Evolutionary conservation across 2,888 invertebrate genomes (phyloP).

Genomic region (Arge pagana): DNA sequence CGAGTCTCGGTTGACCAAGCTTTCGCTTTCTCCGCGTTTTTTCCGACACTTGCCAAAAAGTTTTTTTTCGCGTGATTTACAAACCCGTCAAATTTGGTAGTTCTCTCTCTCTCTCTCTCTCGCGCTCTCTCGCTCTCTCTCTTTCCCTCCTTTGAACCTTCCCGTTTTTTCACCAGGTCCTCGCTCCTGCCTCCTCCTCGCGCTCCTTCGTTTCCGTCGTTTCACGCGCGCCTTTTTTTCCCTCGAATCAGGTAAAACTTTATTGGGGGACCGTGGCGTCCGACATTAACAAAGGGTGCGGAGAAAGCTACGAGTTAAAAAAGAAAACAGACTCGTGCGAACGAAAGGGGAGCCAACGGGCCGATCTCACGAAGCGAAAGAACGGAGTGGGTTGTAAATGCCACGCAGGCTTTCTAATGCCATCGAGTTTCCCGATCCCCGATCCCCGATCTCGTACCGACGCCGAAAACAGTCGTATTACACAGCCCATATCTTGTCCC

Average conservation of each 20-base stretch:
- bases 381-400: constrained; percentile 25
- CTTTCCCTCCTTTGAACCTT: constrained; percentile 10
- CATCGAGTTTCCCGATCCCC: no score
- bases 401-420: constrained; percentile 23
- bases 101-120: constrained; percentile 25
- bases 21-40: constrained; percentile 48
- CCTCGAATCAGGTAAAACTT: constrained; percentile 39
- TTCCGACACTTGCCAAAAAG: no score
- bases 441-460: no score
- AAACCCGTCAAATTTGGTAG: constrained; percentile 33
- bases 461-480: no score
- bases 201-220: background rate
- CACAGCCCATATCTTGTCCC: no score
- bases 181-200: constrained; percentile 15
- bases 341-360: constrained; percentile 16
- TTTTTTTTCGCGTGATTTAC: constrained; percentile 47
- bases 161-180: constrained; percentile 28
- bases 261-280: constrained; percentile 35
- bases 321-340: background rate
- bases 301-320: constrained; percentile 31
- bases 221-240: constrained; percentile 25
- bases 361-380: constrained; percentile 1
- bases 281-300: constrained; percentile 27
- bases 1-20: constrained; percentile 40
- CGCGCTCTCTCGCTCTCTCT: no score